phyloP scores from a whole-genome alignment of 2,113 vertebrate species.

The Microcebus jonahi region DNA sequence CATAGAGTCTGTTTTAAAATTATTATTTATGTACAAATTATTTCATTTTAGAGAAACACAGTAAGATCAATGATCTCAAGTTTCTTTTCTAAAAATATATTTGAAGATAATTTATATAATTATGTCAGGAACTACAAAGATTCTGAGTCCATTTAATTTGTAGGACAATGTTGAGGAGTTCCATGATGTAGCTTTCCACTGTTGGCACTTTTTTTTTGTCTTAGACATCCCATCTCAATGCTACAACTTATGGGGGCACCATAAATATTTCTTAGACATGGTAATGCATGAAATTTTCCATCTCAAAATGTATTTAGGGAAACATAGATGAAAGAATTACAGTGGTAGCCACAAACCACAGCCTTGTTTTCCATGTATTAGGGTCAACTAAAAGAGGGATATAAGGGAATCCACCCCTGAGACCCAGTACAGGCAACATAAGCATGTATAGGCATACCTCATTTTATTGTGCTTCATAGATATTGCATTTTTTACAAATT shows the following conservation, averaged over 20 bases:
- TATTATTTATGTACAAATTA: background rate
- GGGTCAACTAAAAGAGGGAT: background rate
- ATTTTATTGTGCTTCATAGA: background rate
- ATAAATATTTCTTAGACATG: background rate
- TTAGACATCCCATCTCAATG: background rate
- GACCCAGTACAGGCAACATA: background rate
- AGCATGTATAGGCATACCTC: background rate
- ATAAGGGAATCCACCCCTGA: background rate
- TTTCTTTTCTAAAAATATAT: conserved; percentile 5
- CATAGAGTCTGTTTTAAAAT: conserved; percentile 35
- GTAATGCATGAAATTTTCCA: background rate
- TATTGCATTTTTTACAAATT: background rate
- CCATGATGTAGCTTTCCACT: background rate
- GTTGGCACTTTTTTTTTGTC: background rate
- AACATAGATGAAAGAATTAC: background rate
- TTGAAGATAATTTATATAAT: conserved; percentile 2
- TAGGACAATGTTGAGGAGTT: background rate
- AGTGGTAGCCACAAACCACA: background rate
- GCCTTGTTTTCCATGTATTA: background rate
- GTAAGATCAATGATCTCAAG: background rate
- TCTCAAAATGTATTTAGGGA: background rate
- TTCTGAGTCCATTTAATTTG: conserved; percentile 2
- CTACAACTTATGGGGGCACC: background rate
- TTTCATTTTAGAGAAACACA: conserved; percentile 47
- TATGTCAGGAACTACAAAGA: background rate